phyloP scores from a whole-genome alignment of 2,113 vertebrate species.

The Morone saxatilis region DNA sequence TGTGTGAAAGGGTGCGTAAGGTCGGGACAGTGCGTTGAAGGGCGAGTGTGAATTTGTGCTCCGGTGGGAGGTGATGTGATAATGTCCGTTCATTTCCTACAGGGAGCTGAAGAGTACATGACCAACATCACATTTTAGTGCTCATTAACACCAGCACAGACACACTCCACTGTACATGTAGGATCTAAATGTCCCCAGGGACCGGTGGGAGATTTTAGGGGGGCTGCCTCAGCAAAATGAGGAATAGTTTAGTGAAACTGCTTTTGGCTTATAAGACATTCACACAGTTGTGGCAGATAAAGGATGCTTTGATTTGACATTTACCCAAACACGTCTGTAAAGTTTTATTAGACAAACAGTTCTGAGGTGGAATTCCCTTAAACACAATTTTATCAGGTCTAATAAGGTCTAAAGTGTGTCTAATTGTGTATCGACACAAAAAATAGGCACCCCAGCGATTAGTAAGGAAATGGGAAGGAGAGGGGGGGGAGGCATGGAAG shows the following conservation, averaged over 20 bases:
- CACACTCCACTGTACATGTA: neutral
- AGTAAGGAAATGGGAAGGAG: constrained; percentile 19
- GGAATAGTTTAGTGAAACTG: neutral
- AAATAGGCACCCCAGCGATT: neutral
- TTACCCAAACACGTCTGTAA: too few relatives aligned
- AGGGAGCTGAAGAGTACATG: constrained; percentile 10
- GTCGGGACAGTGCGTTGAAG: neutral
- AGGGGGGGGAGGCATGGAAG: constrained; percentile 1
- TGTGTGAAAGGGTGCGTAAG: constrained; percentile 14
- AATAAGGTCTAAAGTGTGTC: neutral
- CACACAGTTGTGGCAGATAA: neutral
- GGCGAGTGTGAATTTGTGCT: constrained; percentile 23
- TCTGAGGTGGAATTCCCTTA: neutral
- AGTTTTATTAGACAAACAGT: neutral
- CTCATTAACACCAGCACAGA: constrained; percentile 17
- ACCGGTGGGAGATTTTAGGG: neutral
- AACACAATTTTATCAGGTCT: neutral
- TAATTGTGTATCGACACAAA: constrained; percentile 14
- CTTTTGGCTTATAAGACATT: too few relatives aligned
- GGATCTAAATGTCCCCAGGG: neutral
- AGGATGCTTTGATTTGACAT: neutral
- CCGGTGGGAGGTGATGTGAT: constrained; percentile 42
- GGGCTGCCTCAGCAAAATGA: neutral
- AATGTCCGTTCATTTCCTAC: constrained; percentile 30
- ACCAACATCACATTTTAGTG: neutral